Base-by-base conservation (phyloP, 2,113 vertebrate genomes). In the Poecilia latipinna region DNA sequence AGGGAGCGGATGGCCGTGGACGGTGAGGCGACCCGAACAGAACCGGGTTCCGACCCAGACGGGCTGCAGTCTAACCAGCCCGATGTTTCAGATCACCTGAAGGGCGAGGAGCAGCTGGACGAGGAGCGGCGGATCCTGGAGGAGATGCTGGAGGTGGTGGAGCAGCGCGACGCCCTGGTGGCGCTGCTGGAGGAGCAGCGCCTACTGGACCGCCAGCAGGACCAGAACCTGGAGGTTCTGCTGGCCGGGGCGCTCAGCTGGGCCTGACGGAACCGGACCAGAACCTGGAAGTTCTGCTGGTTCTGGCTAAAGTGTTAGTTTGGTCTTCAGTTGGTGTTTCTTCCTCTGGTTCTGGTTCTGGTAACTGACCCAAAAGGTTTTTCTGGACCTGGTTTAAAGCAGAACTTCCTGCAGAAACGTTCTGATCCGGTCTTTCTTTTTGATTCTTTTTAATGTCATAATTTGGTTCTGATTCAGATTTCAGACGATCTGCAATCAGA, bases 71-170 rank as follows among this genome's bases (percentile, higher is more conserved):
- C 31, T 22, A 10, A 29, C 26, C 10, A n/a, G n/a, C 1, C 2
- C 17, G 6, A 26, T 6, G 28, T 64, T 51, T 1, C 90, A 99
- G 98, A 99, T 91, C 94, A 97, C 61, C 92, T 98, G 84, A 99
- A 99, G 92, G 95, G 92, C 0, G 96, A 96, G 24, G 92, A 93
- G 73, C 96, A 99, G 91, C 90, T 99, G 74, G 87, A 90, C 0
- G 96, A 98, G 84, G 98, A 99, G 91, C 96, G 96, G 77, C 90
- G 89, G 85, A 96, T 99, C 89, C 92, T 99, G 87, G 96, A 96
- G 0, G 97, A 99, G 93, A 99, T 99, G 98, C 89, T 99, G 82
- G 97, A 98, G 12, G 96, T 99, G 66, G 96, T 99, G 79, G 96
- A 99, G 90, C 97, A 98, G 94, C 94, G 98, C 35, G 95, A 98